phyloP scores from a whole-genome alignment of 2,797 vertebrate genomes.

The Phalanger gymnotis region DNA sequence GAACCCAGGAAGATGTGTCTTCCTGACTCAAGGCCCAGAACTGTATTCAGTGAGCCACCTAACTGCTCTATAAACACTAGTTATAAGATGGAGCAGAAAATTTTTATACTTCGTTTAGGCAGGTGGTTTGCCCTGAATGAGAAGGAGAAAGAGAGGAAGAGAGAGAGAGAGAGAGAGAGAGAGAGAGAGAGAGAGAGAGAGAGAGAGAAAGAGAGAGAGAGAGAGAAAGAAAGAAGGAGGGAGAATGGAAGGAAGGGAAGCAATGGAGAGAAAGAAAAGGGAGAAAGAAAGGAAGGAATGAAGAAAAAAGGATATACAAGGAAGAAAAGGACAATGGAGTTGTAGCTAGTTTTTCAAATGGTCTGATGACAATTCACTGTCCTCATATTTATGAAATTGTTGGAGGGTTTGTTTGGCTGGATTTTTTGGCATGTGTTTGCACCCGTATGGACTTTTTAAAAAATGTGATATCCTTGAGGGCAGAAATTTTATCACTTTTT shows the following conservation, averaged over 20 bases:
- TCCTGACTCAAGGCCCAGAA: too few relatives aligned
- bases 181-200: fast-evolving
- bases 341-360: constrained; percentile 22
- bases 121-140: not conserved
- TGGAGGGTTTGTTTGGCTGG: not conserved
- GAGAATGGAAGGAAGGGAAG: not conserved
- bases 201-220: too few relatives aligned
- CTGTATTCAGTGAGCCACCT: not conserved
- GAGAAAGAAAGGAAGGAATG: not conserved
- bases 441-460: not conserved
- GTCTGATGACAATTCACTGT: not conserved
- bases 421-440: not conserved
- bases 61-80: not conserved
- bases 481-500: not conserved
- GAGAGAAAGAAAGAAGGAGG: fast-evolving
- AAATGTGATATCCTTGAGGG: not conserved
- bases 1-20: not conserved
- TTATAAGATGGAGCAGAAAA: not conserved
- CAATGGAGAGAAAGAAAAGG: not conserved
- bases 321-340: not conserved
- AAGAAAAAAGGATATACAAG: not conserved
- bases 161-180: too few relatives aligned
- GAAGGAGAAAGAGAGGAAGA: too few relatives aligned
- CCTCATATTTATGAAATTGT: not conserved
- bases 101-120: not conserved